Evolutionary conservation across 2,113 vertebrate genomes (phyloP).

Genomic region (Mobula birostris): DNA sequence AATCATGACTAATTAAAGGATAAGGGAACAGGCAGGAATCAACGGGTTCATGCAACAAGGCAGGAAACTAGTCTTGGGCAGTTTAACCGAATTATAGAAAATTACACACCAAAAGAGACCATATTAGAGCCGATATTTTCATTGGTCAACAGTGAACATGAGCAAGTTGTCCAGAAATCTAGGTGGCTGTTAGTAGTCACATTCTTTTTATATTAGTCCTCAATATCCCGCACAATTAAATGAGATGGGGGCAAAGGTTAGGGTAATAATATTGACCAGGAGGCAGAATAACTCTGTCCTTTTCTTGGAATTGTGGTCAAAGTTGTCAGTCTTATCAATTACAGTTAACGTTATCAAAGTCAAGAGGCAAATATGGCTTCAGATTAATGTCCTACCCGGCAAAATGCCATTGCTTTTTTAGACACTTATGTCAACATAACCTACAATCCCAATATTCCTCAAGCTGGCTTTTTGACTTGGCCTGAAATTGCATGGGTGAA

Average conservation of each 20-base stretch:
- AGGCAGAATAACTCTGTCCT: not conserved
- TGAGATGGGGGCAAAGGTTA: not conserved
- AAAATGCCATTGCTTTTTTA: not conserved
- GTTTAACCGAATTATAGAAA: no score
- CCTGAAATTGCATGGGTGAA: not conserved
- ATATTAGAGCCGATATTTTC: no score
- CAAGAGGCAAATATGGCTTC: not conserved
- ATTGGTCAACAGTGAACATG: no score
- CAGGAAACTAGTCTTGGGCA: no score
- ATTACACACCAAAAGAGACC: no score
- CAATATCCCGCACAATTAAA: not conserved
- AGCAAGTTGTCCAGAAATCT: no score
- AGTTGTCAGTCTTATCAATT: not conserved
- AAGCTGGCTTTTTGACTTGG: not conserved
- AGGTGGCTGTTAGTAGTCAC: not conserved
- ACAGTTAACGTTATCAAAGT: not conserved
- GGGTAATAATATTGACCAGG: not conserved
- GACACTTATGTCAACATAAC: not conserved
- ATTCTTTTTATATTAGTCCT: not conserved
- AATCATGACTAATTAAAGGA: no score
- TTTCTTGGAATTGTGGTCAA: not conserved
- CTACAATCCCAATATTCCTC: not conserved
- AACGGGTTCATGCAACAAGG: no score
- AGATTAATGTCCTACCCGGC: not conserved
- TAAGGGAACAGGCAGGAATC: no score